Percentiles rank a stretch among this genome's conserved stretches.
Evolutionary conservation across 2,797 vertebrate genomes (phyloP).

Genomic region (Acanthurus tractus): DNA sequence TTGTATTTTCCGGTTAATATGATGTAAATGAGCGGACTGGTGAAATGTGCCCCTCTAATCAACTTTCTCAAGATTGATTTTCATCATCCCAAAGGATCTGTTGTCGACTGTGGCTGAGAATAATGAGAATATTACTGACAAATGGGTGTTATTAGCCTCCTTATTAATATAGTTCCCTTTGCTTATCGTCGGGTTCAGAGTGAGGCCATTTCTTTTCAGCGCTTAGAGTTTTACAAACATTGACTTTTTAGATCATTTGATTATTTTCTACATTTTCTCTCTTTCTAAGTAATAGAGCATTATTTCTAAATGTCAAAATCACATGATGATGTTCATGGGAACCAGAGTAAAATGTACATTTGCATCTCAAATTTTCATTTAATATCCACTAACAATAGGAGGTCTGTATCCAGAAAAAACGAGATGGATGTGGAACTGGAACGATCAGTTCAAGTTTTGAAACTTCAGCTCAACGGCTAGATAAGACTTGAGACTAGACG

Average conservation of each 20-base stretch:
- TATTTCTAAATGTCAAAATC: too few species aligned
- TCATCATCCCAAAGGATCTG: background rate
- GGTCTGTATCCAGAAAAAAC: background rate
- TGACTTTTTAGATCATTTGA: too few species aligned
- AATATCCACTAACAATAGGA: background rate
- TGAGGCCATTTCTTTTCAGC: background rate
- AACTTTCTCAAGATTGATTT: background rate
- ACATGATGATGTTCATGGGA: too few species aligned
- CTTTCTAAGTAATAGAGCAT: too few species aligned
- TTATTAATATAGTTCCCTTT: background rate
- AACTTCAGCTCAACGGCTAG: constrained; percentile 3
- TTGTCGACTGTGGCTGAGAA: background rate
- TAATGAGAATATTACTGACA: background rate
- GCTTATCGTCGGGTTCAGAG: background rate
- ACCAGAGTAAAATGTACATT: too few species aligned
- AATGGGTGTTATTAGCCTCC: background rate
- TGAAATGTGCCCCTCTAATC: background rate
- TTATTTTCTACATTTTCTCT: too few species aligned
- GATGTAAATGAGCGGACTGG: background rate
- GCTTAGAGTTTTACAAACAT: too few species aligned
- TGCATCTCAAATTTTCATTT: background rate
- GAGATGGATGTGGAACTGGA: background rate
- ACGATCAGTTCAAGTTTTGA: background rate
- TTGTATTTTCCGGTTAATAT: background rate
- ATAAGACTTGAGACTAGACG: background rate